Evolutionary conservation across 2,797 vertebrate species (phyloP).

Genomic region (Gadopsis marmoratus): DNA sequence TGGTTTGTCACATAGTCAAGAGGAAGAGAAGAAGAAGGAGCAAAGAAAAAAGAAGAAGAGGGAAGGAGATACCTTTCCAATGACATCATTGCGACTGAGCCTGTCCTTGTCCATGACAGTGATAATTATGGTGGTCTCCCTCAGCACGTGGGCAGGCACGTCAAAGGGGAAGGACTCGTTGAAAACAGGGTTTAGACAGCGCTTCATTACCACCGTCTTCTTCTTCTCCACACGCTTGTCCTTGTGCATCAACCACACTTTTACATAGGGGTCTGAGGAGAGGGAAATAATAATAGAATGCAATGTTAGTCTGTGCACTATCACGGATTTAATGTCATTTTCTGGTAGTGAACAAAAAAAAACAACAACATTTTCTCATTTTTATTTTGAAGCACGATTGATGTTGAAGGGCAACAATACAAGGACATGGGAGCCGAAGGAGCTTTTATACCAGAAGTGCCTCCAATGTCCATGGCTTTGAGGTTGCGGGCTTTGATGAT

Average conservation of each 20-base stretch:
- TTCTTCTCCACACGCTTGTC: slow-evolving; percentile 99
- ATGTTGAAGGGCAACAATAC: slow-evolving; percentile 20
- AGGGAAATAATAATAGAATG: background rate
- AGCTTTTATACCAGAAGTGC: slow-evolving; percentile 92
- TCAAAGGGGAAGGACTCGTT: slow-evolving; percentile 99
- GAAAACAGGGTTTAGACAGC: slow-evolving; percentile 98
- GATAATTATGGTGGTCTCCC: slow-evolving; percentile 99
- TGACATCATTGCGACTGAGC: slow-evolving; percentile 98
- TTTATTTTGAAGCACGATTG: slow-evolving; percentile 29
- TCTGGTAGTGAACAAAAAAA: background rate
- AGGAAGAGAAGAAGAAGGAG: slow-evolving; percentile 52
- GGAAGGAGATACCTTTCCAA: slow-evolving; percentile 92
- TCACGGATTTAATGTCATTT: slow-evolving; percentile 6
- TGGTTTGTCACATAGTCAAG: slow-evolving; percentile 52
- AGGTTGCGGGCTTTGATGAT: slow-evolving; percentile 99
- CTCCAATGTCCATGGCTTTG: slow-evolving; percentile 99
- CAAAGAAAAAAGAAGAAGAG: slow-evolving; percentile 34
- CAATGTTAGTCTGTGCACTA: background rate
- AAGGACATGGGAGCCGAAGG: slow-evolving; percentile 38
- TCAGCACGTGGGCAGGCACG: slow-evolving; percentile 95
- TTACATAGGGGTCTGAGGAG: slow-evolving; percentile 94
- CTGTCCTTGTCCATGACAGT: slow-evolving; percentile 99
- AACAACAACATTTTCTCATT: background rate
- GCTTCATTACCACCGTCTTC: slow-evolving; percentile 98
- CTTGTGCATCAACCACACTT: slow-evolving; percentile 99